A percentile compares a stretch with the other conserved stretches of the same genome.
phyloP scores from a whole-genome alignment of 2,797 vertebrate species.

The Epinephelus awoara region DNA sequence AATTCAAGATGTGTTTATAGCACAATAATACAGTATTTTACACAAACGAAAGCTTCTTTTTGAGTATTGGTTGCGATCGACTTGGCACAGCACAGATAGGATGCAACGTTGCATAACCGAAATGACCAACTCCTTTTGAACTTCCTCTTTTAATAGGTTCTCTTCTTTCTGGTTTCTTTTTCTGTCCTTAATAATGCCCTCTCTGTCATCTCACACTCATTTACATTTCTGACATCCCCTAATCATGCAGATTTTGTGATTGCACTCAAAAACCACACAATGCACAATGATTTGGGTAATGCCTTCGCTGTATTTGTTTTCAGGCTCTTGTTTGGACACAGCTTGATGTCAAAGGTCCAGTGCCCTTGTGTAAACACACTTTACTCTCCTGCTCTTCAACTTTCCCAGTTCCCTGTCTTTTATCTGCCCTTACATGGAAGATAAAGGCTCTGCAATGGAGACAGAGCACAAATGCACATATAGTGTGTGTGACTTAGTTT shows the following conservation, averaged over 20 bases:
- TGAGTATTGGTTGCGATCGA: slow-evolving; percentile 7
- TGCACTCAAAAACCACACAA: background rate
- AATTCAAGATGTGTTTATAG: background rate
- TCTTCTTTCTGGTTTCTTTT: slow-evolving; percentile 29
- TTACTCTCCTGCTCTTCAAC: background rate
- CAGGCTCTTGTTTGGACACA: background rate
- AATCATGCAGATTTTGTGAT: background rate
- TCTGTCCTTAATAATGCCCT: background rate
- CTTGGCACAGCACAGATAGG: slow-evolving; percentile 19
- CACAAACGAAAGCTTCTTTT: background rate
- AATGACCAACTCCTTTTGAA: slow-evolving; percentile 37
- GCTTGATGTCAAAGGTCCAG: slow-evolving; percentile 7
- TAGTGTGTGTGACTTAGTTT: no score
- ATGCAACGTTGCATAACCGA: slow-evolving; percentile 56
- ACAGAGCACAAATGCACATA: background rate
- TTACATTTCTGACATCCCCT: slow-evolving; percentile 19
- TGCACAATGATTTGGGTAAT: background rate
- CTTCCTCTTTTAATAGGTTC: slow-evolving; percentile 65
- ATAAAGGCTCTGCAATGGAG: background rate
- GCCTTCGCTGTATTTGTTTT: background rate
- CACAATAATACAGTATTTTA: background rate
- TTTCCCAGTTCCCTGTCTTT: background rate
- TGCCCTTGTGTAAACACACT: slow-evolving; percentile 7
- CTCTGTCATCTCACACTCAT: background rate
- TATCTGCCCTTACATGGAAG: background rate